Base-by-base conservation (phyloP, 2,797 vertebrate species). In the Mycteria americana region DNA sequence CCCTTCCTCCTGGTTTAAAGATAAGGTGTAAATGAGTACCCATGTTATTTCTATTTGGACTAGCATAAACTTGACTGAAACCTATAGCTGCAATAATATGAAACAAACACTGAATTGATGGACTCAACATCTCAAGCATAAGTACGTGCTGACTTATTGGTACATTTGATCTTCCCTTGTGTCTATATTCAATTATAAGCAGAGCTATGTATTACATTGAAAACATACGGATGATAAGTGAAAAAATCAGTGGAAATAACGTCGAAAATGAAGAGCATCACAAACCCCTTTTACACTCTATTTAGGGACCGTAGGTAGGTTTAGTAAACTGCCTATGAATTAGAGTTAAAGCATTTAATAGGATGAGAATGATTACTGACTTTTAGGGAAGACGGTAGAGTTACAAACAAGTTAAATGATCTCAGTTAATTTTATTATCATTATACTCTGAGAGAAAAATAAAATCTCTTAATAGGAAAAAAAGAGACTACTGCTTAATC, bases 401-500 rank as follows among this genome's bases (percentile, higher is more conserved):
- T 41, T 82, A 50, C 85, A 92, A 94, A 39, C 25, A 87, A 87
- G 85, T 91, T 69, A 91, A 95, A 91, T 67, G 1, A 73, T 60
- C 50, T 87, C 88, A 86, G 69, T 43, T 94, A 59, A 84, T 94
- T 94, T 93, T 91, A 89, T 70, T 94, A 78, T 62, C 53, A 41
- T 85, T 73, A 72, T 67, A 84, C 60, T 62, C 69, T 31, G 41
- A 95, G 70, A 92, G 56, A 88, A 93, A 87, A 82, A 59, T 3
- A 76, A 89, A 92, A 62, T 12, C 69, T 95, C 75, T 78, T 57
- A 85, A 63, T 13, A 84, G 41, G 62, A 50, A 68, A 94, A 94
- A 59, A 39, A 62, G 13, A 92, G 22, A 91, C 69, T 94, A 22
- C 45, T 63, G 50, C 27, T 93, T 83, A 64, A 87, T 73, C 64